Percentiles rank a stretch among this genome's conserved stretches.
phyloP scores from a whole-genome alignment of 2,888 invertebrate genomes.

The Gryllus longicercus region DNA sequence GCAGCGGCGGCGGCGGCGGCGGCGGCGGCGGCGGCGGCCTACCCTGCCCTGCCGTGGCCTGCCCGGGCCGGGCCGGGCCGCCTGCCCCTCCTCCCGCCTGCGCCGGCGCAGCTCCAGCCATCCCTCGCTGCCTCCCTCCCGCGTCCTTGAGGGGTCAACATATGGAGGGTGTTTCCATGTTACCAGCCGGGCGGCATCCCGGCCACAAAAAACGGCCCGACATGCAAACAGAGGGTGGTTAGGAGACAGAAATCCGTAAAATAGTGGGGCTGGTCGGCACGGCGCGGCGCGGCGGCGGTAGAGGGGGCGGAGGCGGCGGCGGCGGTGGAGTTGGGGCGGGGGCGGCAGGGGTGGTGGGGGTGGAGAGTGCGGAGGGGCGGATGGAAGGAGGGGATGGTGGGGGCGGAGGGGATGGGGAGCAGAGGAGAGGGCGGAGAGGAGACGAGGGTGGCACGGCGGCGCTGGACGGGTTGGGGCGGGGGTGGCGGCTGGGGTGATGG shows the following conservation, averaged over 20 bases:
- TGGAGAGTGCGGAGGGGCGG: too few relatives aligned
- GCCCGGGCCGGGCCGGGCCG: background rate
- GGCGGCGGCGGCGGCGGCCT: background rate
- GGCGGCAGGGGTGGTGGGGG: too few relatives aligned
- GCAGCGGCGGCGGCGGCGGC: background rate
- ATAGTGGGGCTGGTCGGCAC: background rate
- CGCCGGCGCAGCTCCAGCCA: background rate
- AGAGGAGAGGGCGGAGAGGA: too few relatives aligned
- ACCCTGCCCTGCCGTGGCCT: too few relatives aligned
- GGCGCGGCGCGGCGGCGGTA: too few relatives aligned
- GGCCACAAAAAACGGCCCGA: background rate
- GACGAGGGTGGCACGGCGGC: too few relatives aligned
- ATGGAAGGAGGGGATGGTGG: too few relatives aligned
- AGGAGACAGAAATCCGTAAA: slow-evolving; percentile 17
- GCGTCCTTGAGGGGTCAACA: slow-evolving; percentile 17
- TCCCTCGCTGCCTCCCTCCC: background rate
- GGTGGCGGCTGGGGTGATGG: too few relatives aligned
- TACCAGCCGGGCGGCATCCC: background rate
- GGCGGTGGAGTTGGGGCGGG: too few relatives aligned
- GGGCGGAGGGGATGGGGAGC: too few relatives aligned
- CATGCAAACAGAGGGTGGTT: slow-evolving; percentile 8
- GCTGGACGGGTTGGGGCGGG: too few relatives aligned
- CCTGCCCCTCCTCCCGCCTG: background rate
- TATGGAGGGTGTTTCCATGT: slow-evolving; percentile 17
- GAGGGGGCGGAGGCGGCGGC: too few relatives aligned